Evolutionary conservation across 2,888 invertebrate species (phyloP).

Genomic region (Troglohyphantes excavatus): DNA sequence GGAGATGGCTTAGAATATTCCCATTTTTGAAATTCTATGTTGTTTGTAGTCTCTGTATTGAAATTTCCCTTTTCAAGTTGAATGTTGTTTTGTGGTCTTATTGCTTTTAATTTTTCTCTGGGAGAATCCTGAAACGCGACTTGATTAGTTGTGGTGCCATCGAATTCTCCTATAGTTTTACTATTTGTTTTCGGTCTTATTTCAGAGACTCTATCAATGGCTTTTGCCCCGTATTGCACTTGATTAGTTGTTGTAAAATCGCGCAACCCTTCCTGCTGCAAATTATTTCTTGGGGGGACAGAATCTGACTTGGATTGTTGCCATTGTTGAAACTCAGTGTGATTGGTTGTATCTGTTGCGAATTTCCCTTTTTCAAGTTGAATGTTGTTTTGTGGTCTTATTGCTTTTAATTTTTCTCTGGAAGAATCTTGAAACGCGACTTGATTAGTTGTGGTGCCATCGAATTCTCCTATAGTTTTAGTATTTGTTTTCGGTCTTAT

Average conservation of each 20-base stretch:
- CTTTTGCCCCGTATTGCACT: constrained; percentile 34
- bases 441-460: constrained; percentile 76
- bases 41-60: constrained; percentile 41
- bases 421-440: constrained; percentile 37
- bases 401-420: constrained; percentile 14
- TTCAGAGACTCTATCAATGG: constrained; percentile 20
- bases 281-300: constrained; percentile 55
- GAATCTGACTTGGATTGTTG: constrained; percentile 22
- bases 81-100: constrained; percentile 56
- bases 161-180: constrained; percentile 58
- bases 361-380: constrained; percentile 52
- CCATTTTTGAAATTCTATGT: constrained; percentile 59
- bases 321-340: constrained; percentile 45
- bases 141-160: constrained; percentile 76
- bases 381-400: constrained; percentile 47
- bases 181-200: constrained; percentile 61
- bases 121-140: constrained; percentile 51
- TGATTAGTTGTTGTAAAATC: constrained; percentile 68
- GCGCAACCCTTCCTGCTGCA: constrained; percentile 74
- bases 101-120: constrained; percentile 22
- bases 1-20: constrained; percentile 39
- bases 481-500: constrained; percentile 34
- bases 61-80: constrained; percentile 63
- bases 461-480: constrained; percentile 56
- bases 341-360: constrained; percentile 52